Percentiles rank a stretch among this genome's conserved stretches.
Conservation (phyloP, 2,113 vertebrate species). For the Chamaetylas fuelleborni region DNA sequence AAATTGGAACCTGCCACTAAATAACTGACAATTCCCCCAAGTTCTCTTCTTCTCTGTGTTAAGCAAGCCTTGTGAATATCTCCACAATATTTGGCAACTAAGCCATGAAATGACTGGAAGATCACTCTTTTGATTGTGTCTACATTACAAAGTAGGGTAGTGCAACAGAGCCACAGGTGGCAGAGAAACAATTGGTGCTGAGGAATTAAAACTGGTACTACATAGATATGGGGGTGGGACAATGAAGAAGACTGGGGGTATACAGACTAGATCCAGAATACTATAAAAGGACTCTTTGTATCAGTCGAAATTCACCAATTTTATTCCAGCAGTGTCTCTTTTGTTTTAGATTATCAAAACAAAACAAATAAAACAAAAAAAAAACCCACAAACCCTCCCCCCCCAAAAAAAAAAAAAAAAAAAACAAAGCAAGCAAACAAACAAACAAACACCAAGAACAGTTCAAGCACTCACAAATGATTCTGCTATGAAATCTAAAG, state of each 20-base stretch:
- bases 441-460: too few species aligned
- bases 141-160: background rate
- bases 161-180: background rate
- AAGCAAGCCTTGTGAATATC: background rate
- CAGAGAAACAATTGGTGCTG: background rate
- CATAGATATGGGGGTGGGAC: background rate
- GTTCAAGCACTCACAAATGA: background rate
- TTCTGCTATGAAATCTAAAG: background rate
- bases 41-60: background rate
- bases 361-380: too few species aligned
- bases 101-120: background rate
- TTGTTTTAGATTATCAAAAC: background rate
- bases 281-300: background rate
- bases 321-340: background rate
- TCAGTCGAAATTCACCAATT: background rate
- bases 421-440: background rate
- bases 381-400: too few species aligned
- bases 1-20: background rate
- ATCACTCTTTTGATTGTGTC: background rate
- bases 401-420: background rate
- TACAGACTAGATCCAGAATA: background rate
- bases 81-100: background rate
- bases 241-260: background rate
- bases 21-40: background rate
- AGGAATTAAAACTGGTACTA: background rate